Base-by-base conservation (phyloP, 2,888 invertebrate species). In the Ormyrus labotus region DNA sequence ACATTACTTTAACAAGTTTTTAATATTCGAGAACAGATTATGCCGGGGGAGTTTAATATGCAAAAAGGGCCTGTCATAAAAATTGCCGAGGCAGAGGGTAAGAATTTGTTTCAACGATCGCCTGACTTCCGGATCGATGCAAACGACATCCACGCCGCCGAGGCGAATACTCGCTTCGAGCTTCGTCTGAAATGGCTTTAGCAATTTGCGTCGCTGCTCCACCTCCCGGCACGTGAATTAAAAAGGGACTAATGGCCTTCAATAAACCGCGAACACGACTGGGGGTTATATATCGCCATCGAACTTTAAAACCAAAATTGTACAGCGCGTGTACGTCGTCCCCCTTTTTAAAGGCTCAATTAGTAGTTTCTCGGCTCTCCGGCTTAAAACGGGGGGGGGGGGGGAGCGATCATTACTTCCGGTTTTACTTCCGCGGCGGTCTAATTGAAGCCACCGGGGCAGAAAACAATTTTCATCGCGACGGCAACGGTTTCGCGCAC, bases 381-480 rank as follows among this genome's bases (percentile, higher is more conserved):
- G 19, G 2, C 19, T 1, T 19, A 19, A 19, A 19, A 1, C 19
- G 1, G 19, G 19, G 19, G 19, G 19, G 53, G 6, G 0, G 1
- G 19, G 19, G 19, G 19, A 1, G 53, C 9, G 0, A 69, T 60
- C 13, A 48, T 55, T 34, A 19, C 45, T 53, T 63, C 48, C 45
- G 53, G 10, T 64, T 64, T 57, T 51, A 57, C 64, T 70, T 60
- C 19, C 51, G 51, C 51, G 51, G 34, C 51, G 58, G 47, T 70
- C 64, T 78, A 70, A 78, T 78, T 71, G 58, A 70, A 58, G 13
- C 5, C 58, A 45, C 55, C 19, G n/a, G 7, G 57, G 65, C 45
- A 19, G 71, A 65, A 72, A 83, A 83, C 82, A 83, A 83, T 82
- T 84, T 83, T 78, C 80, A 80, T 76, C 68, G 63, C 68, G 71